Evolutionary conservation across 2,113 vertebrate species (phyloP).

Genomic region (Anas platyrhynchos): DNA sequence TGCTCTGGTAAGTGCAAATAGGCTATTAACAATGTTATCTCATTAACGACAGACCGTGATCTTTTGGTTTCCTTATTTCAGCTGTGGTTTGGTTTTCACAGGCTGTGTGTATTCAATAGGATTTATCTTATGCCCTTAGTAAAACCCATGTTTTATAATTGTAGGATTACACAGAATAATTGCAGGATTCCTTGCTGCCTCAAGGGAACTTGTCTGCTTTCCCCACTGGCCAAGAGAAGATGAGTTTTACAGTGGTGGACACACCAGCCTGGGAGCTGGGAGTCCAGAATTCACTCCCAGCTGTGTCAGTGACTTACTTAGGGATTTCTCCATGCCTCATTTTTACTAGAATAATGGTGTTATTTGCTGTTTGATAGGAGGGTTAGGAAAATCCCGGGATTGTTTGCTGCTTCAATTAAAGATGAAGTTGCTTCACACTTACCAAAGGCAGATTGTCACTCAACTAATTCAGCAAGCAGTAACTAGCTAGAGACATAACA

Average conservation of each 20-base stretch:
- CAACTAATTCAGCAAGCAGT: neutral
- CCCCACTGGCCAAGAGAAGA: neutral
- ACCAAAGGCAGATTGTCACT: neutral
- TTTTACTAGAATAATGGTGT: neutral
- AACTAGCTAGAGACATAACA: neutral
- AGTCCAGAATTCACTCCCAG: conserved; percentile 18
- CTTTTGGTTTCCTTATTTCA: neutral
- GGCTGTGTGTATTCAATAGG: neutral
- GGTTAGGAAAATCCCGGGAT: neutral
- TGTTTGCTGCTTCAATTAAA: neutral
- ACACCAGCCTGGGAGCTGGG: neutral
- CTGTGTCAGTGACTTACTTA: neutral
- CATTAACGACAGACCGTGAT: neutral
- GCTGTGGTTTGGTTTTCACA: neutral
- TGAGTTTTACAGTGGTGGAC: neutral
- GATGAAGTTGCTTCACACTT: neutral
- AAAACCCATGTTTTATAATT: neutral
- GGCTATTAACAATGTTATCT: neutral
- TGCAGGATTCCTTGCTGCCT: neutral
- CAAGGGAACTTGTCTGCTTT: neutral
- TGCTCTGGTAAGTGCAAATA: neutral
- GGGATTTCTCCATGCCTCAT: neutral
- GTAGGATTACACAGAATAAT: neutral
- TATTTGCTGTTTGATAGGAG: neutral
- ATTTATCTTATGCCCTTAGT: neutral